Conservation (phyloP, 2,113 vertebrate species). For the Gila orcuttii region DNA sequence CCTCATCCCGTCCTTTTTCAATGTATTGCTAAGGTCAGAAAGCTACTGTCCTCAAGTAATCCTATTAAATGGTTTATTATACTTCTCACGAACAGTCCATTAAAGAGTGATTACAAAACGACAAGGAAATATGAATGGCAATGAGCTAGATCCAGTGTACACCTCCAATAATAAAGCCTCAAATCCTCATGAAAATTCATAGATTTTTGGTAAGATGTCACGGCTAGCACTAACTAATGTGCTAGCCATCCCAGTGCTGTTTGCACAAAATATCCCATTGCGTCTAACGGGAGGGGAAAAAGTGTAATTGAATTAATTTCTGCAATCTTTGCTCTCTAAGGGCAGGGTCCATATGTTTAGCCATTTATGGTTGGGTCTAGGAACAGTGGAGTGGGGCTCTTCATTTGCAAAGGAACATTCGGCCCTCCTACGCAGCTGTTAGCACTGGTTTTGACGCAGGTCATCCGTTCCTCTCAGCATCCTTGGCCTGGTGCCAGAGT, state of each 20-base stretch:
- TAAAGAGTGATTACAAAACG: slow-evolving; percentile 48
- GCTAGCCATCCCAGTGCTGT: background rate
- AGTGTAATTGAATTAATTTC: slow-evolving; percentile 4
- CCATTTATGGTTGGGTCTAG: background rate
- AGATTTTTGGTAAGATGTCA: background rate
- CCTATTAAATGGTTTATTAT: slow-evolving; percentile 56
- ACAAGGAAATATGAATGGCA: slow-evolving; percentile 47
- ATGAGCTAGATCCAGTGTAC: slow-evolving; percentile 29
- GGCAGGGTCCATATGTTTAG: slow-evolving; percentile 25
- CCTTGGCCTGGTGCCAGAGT: slow-evolving; percentile 15
- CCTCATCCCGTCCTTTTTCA: background rate
- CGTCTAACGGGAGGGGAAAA: background rate
- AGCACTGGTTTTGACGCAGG: slow-evolving; percentile 9
- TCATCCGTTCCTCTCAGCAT: slow-evolving; percentile 22
- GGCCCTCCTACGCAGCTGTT: slow-evolving; percentile 23
- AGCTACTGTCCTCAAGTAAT: slow-evolving; percentile 42
- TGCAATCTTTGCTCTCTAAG: slow-evolving; percentile 6
- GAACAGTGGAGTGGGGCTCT: slow-evolving; percentile 1
- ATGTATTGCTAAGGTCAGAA: slow-evolving; percentile 11
- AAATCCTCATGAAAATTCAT: slow-evolving; percentile 58
- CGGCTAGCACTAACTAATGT: background rate
- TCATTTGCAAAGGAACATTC: background rate
- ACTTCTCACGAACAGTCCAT: slow-evolving; percentile 44
- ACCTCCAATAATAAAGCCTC: slow-evolving; percentile 31
- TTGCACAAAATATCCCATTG: slow-evolving; percentile 1